Conservation (phyloP, 2,888 invertebrate genomes). For the Tromatobia lineatoria region DNA sequence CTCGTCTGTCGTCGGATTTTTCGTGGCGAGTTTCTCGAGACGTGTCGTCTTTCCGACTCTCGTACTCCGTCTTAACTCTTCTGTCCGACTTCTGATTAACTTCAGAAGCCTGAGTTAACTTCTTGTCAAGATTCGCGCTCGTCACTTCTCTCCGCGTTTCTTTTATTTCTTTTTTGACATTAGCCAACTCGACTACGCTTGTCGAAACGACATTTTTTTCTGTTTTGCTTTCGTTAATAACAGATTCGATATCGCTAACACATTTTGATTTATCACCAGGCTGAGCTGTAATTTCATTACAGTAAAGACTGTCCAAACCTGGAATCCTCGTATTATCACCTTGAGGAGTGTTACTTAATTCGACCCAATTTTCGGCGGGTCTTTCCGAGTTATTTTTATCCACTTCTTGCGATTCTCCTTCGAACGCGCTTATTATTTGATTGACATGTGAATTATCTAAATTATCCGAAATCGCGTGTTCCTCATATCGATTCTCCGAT, state of each 20-base stretch:
- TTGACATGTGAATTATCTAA: background rate
- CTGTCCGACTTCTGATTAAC: background rate
- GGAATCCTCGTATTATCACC: constrained; percentile 2
- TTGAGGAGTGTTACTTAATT: too few relatives aligned
- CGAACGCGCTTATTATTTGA: too few relatives aligned
- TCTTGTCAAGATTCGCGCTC: background rate
- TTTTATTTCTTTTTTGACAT: constrained; percentile 10
- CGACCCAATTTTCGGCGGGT: background rate
- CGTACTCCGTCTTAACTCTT: background rate
- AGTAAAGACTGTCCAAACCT: constrained; percentile 5
- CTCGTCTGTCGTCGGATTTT: background rate
- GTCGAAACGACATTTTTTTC: background rate
- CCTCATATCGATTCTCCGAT: background rate
- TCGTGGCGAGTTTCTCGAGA: background rate
- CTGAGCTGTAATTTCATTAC: background rate
- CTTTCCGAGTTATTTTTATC: background rate
- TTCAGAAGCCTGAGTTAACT: too few relatives aligned
- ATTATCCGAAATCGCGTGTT: background rate
- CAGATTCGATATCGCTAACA: background rate
- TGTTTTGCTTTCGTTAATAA: background rate
- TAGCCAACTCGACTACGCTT: background rate
- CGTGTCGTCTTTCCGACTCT: background rate
- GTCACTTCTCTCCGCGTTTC: constrained; percentile 16
- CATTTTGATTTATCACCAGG: background rate
- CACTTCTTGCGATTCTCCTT: background rate